Conservation (phyloP, 2,888 invertebrate genomes). For the Chydorus sphaericus region DNA sequence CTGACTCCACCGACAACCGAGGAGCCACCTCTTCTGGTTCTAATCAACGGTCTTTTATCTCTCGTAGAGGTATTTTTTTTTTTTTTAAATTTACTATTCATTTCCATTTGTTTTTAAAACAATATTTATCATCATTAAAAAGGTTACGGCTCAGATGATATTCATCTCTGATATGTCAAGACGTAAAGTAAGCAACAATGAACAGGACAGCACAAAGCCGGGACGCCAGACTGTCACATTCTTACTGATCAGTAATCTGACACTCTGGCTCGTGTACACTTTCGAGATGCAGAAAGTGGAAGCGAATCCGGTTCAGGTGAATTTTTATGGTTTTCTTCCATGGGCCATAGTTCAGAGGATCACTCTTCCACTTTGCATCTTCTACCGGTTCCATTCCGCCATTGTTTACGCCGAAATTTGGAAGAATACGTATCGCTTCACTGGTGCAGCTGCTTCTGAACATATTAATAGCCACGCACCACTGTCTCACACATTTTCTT, state of each 20-base stretch:
- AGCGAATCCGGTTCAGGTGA: constrained; percentile 65
- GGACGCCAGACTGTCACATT: constrained; percentile 91
- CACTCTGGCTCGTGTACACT: constrained; percentile 91
- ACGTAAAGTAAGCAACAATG: constrained; percentile 75
- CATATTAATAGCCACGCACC: not conserved
- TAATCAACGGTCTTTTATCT: constrained; percentile 73
- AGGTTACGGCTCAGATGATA: constrained; percentile 81
- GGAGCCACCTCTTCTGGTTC: constrained; percentile 66
- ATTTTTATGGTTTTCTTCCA: constrained; percentile 81
- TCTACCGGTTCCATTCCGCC: constrained; percentile 90
- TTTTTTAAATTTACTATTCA: constrained; percentile 15
- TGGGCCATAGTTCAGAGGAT: constrained; percentile 88
- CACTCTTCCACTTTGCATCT: constrained; percentile 85
- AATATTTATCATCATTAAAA: constrained; percentile 17
- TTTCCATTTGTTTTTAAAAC: not conserved
- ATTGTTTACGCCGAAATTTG: constrained; percentile 89
- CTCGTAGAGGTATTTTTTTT: constrained; percentile 76
- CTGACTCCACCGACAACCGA: constrained; percentile 66
- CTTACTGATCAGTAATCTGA: constrained; percentile 83
- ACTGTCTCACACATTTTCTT: not conserved
- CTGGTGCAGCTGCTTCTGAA: no score
- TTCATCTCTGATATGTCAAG: constrained; percentile 88
- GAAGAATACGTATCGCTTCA: constrained; percentile 74
- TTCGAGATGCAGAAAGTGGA: constrained; percentile 88
- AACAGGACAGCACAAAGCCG: constrained; percentile 86